These are phyloP conservation scores for Halcyon smyrnensis DNA, from an alignment of 2,797 vertebrate genomes.

Conservation along the genomic window DNA sequence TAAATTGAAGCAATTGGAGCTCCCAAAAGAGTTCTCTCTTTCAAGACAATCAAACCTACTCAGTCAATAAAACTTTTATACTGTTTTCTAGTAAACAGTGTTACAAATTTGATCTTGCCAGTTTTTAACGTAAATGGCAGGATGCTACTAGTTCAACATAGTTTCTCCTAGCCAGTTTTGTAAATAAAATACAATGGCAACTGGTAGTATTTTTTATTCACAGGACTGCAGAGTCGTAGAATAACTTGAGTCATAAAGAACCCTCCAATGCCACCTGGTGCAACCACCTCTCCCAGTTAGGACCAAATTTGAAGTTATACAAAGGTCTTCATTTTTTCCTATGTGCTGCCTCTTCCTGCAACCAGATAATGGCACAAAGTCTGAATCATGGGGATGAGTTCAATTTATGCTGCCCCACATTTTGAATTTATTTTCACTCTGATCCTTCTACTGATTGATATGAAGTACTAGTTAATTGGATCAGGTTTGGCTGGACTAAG, in stretches of 20 bases:
- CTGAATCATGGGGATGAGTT: neutral
- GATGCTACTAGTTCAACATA: neutral
- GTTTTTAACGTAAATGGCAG: neutral
- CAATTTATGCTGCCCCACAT: neutral
- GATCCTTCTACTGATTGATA: neutral
- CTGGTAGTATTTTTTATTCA: neutral
- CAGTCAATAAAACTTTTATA: neutral
- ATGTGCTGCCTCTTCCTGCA: neutral
- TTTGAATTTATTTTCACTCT: rapidly evolving
- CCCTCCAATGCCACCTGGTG: neutral
- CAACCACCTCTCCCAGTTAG: neutral
- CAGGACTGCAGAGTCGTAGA: neutral
- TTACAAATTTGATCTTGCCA: neutral
- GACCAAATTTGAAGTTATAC: neutral
- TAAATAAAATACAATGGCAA: neutral
- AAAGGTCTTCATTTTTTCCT: neutral
- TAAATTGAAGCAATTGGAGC: neutral
- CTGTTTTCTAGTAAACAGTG: neutral
- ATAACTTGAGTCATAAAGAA: neutral
- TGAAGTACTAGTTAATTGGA: neutral
- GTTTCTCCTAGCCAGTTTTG: neutral
- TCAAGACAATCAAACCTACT: neutral
- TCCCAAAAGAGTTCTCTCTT: neutral
- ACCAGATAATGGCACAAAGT: neutral
- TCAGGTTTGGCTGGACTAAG: neutral